Evolutionary conservation across 2,888 invertebrate species (phyloP), one percentile per base, ranked within the genome.

Genomic region (Rhyacophila evoluta): DNA sequence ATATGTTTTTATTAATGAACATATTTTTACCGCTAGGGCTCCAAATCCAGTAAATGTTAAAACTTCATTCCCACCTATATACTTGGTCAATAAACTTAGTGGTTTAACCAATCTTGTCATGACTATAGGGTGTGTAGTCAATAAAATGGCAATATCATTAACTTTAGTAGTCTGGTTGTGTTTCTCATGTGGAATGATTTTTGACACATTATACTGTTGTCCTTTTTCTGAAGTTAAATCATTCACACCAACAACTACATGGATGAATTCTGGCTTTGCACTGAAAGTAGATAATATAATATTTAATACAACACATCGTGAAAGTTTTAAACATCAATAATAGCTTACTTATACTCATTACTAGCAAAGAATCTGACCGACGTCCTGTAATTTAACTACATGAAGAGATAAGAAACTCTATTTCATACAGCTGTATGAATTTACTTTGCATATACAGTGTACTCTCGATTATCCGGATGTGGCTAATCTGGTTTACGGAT

Each of bases 11-110:
- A n/a, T n/a, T n/a, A n/a, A n/a, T n/a, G n/a, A n/a, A n/a, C n/a
- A n/a, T n/a, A 28, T 37, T 37, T 75, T 77, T 71, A 81, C 81
- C 8, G 39, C 68, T 5, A 55, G 12, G 4, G 75, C 37, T 70
- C 81, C 81, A 37, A 78, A 80, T 8, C 81, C 81, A 68, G 77
- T 81, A 28, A 81, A 77, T 25, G 69, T 76, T 12, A 80, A 15
- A 29, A 28, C 15, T 29, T 41, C 77, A 0, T 36, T 69, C 0
- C n/a, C 37, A 8, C 29, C 28, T 11, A 81, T 72, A 15, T 29
- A 80, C 39, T 67, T 55, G 1, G 11, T 19, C 25, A 37, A 68
- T 12, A 81, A 5, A 15, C 28, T 25, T 1, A 81, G 29, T 10
- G 75, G 74, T n/a, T 67, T 33, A 1, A 78, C 71, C 1, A 36